Base-by-base conservation (phyloP, 2,888 invertebrate species). In the Gnatocerus cornutus region DNA sequence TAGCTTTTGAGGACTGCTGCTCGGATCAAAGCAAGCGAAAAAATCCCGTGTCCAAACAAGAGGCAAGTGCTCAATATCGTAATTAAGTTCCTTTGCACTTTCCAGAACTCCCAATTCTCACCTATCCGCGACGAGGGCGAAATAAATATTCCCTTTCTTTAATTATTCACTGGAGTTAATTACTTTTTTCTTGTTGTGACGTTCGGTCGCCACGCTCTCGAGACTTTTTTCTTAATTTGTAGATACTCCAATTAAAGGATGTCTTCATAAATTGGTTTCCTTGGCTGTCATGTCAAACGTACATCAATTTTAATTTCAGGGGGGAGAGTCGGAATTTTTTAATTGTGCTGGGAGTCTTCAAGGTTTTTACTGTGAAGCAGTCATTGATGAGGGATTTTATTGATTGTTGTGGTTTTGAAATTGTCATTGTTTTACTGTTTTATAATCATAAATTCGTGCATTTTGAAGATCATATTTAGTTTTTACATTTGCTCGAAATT, bases 101-200 rank as follows among this genome's bases (percentile, higher is more conserved):
- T 55, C 14, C 37, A 37, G 4, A 14, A 53, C 12, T 29, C 55
- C 3, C 62, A 52, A 37, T 62, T 62, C 45, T 62, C 62, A 62
- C 62, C 62, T 62, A 62, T 61, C 45, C 37, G 29, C 12, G 48
- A 61, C 30, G 52, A 48, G 62, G 50, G 50, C 13, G 62, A 62
- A 62, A 62, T 62, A 62, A 62, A 62, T 62, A 62, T 52, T 63
- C 63, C 63, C 53, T 63, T 63, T 63, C 70, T 72, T 79, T 77
- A 79, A 78, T 79, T 79, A 79, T 79, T 79, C 79, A 79, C 77
- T 65, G 73, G 73, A 79, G 79, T 79, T 78, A 79, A 79, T 79
- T 79, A 79, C 78, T 79, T 79, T 79, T 79, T 79, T 79, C 77
- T 78, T 77, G 75, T 77, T 76, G 74, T 79, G 79, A 78, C 79